Evolutionary conservation across 2,888 invertebrate genomes (phyloP).

Genomic region (Acleris holmiana): DNA sequence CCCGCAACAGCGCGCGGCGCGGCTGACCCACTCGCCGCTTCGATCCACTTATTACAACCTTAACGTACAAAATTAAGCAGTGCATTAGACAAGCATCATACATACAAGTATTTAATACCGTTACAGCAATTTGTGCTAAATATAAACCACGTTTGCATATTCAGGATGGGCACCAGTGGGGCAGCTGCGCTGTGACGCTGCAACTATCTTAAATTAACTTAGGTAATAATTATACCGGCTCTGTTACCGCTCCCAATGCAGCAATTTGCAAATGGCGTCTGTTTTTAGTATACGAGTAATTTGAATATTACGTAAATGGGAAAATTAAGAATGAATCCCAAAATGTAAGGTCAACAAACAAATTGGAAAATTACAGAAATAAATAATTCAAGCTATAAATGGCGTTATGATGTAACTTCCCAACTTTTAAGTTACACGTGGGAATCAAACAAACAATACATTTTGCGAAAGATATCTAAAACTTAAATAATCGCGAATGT

Average conservation of each 20-base stretch:
- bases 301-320: background rate
- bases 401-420: too few relatives aligned
- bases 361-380: too few relatives aligned
- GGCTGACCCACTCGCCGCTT: conserved; percentile 2
- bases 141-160: background rate
- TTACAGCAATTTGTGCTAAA: background rate
- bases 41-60: background rate
- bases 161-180: background rate
- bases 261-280: background rate
- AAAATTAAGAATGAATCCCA: too few relatives aligned
- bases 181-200: background rate
- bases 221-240: conserved; percentile 27
- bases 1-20: conserved; percentile 6
- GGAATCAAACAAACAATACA: too few relatives aligned
- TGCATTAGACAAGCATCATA: background rate
- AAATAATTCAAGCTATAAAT: too few relatives aligned
- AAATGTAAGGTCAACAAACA: too few relatives aligned
- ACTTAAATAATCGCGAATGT: too few relatives aligned
- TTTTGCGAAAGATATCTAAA: too few relatives aligned
- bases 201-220: conserved; percentile 29
- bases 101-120: background rate
- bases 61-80: background rate
- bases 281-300: conserved; percentile 1
- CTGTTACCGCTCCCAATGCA: conserved; percentile 7
- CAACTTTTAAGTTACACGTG: too few relatives aligned